Evolutionary conservation across 2,797 vertebrate genomes (phyloP).

Genomic region (Phrynocephalus forsythii): DNA sequence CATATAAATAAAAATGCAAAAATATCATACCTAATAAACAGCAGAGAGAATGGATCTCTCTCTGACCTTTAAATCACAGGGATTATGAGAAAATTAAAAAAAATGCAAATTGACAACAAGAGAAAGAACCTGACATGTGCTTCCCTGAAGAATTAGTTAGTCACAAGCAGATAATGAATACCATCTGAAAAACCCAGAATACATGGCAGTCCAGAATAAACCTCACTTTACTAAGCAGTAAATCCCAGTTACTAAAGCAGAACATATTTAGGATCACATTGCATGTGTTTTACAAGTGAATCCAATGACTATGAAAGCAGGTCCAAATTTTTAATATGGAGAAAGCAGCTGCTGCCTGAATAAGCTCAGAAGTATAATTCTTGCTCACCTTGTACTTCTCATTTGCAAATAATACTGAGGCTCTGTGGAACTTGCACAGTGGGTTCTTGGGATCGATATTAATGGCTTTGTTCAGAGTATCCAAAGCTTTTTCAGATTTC

Average conservation of each 20-base stretch:
- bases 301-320: not conserved
- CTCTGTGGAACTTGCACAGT: constrained; percentile 98
- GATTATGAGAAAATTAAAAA: not conserved
- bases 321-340: not conserved
- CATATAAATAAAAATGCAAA: not conserved
- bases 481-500: constrained; percentile 95
- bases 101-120: not conserved
- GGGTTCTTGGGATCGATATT: constrained; percentile 97
- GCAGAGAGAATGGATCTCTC: not conserved
- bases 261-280: not conserved
- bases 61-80: not conserved
- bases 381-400: constrained; percentile 95
- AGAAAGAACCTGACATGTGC: not conserved
- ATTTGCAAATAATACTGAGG: constrained; percentile 96
- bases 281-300: not conserved
- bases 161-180: not conserved
- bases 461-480: constrained; percentile 96
- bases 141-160: not conserved
- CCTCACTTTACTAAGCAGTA: not conserved
- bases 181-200: not conserved
- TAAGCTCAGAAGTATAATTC: not conserved
- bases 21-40: not conserved
- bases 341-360: not conserved
- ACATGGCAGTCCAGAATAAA: not conserved
- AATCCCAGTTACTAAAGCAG: not conserved